Conservation (phyloP, 2,888 invertebrate genomes). For the Globia sparganii region DNA sequence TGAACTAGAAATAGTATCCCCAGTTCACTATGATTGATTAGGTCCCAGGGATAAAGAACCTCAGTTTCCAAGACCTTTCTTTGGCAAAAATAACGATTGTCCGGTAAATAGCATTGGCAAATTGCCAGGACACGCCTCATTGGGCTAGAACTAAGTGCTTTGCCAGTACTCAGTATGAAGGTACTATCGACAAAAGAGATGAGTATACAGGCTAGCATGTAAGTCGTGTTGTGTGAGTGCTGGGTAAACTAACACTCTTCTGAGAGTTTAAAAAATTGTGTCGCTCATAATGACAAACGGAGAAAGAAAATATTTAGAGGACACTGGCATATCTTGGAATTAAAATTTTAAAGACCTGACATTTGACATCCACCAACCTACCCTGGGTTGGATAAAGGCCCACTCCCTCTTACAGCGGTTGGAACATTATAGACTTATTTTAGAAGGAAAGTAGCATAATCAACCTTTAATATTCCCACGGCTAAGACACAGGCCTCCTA, state of each 20-base stretch:
- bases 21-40: constrained; percentile 57
- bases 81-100: constrained; percentile 63
- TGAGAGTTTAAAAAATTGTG: neutral
- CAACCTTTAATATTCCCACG: too few relatives aligned
- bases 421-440: neutral
- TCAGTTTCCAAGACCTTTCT: constrained; percentile 58
- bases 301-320: neutral
- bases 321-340: neutral
- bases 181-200: constrained; percentile 8
- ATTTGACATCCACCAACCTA: neutral
- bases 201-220: neutral
- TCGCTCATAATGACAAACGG: neutral
- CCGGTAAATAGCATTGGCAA: constrained; percentile 66
- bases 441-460: too few relatives aligned
- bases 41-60: constrained; percentile 47
- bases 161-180: constrained; percentile 36
- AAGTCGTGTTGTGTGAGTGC: neutral
- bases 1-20: constrained; percentile 23
- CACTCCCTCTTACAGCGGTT: neutral
- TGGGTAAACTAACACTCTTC: neutral
- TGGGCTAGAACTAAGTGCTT: constrained; percentile 65
- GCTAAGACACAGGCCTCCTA: too few relatives aligned
- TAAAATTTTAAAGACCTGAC: neutral
- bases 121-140: constrained; percentile 65
- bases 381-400: too few relatives aligned